phyloP scores from a whole-genome alignment of 2,888 invertebrate species.

The Aleiodes testaceus region DNA sequence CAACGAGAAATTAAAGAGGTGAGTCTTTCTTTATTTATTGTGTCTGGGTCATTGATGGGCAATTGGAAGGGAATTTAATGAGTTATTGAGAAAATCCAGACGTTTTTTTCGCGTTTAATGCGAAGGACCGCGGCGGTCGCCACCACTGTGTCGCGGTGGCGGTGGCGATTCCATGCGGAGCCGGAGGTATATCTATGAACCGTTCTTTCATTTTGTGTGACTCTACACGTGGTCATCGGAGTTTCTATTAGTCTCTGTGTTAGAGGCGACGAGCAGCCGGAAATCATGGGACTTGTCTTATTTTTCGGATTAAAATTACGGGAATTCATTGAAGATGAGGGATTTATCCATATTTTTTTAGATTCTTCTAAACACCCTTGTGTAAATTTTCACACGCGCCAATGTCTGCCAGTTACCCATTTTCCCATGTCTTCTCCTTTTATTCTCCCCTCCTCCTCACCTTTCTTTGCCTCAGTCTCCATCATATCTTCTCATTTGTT shows the following conservation, averaged over 20 bases:
- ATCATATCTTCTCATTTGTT: no score
- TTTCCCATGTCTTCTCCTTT: no score
- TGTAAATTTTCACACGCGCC: no score
- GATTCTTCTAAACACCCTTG: no score
- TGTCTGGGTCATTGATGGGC: not conserved
- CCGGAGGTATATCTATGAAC: constrained; percentile 37
- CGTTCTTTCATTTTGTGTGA: constrained; percentile 47
- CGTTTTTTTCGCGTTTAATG: not conserved
- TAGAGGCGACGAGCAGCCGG: no score
- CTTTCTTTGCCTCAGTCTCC: no score
- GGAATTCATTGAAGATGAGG: no score
- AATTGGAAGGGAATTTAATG: constrained; percentile 4
- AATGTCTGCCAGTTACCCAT: no score
- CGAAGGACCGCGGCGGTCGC: constrained; percentile 8
- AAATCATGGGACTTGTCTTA: no score
- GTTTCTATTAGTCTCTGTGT: not conserved
- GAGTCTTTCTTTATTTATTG: constrained; percentile 38
- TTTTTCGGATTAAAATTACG: no score
- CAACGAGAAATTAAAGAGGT: constrained; percentile 45
- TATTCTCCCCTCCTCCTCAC: no score
- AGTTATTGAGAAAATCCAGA: not conserved
- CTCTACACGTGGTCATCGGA: constrained; percentile 57
- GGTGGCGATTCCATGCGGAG: constrained; percentile 27
- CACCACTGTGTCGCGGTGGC: not conserved
- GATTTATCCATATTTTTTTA: no score